Evolutionary conservation across 2,888 invertebrate species (phyloP).

Genomic region (Rhimphoctona megacephalus): DNA sequence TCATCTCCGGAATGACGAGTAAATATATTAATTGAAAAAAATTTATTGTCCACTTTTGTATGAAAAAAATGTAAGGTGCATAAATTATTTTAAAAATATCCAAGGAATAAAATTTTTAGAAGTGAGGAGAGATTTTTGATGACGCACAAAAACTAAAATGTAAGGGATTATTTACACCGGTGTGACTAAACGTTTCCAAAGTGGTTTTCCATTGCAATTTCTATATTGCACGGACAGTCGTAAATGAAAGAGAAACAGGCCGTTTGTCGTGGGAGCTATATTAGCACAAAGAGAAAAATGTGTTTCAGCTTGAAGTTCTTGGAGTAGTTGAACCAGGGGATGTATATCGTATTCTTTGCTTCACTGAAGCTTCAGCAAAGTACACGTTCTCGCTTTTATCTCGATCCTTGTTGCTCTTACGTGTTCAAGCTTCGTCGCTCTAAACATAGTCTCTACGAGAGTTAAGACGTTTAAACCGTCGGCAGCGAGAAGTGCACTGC

Average conservation of each 20-base stretch:
- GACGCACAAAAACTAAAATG: conserved; percentile 33
- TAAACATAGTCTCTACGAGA: conserved; percentile 61
- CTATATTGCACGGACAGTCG: conserved; percentile 46
- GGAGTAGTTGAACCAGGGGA: conserved; percentile 32
- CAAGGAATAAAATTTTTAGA: background rate
- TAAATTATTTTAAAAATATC: background rate
- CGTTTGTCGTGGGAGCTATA: conserved; percentile 57
- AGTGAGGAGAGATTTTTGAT: conserved; percentile 2
- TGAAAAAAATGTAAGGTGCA: background rate
- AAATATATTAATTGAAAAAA: background rate
- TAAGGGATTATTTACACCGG: conserved; percentile 34
- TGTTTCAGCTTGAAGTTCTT: conserved; percentile 46
- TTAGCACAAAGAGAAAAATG: conserved; percentile 56
- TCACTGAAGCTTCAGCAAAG: conserved; percentile 59
- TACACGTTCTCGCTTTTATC: conserved; percentile 55
- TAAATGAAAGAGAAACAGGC: conserved; percentile 57
- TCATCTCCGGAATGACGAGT: too few species aligned
- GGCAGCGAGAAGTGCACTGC: conserved; percentile 60
- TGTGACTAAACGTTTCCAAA: conserved; percentile 57
- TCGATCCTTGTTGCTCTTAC: conserved; percentile 44
- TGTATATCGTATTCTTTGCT: conserved; percentile 47
- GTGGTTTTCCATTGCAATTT: conserved; percentile 44
- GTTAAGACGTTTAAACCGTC: conserved; percentile 53
- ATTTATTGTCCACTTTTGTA: background rate
- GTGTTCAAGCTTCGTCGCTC: conserved; percentile 46